These are phyloP conservation scores for Selenia dentaria DNA, from an alignment of 2,888 invertebrate genomes.

Conservation along the genomic window DNA sequence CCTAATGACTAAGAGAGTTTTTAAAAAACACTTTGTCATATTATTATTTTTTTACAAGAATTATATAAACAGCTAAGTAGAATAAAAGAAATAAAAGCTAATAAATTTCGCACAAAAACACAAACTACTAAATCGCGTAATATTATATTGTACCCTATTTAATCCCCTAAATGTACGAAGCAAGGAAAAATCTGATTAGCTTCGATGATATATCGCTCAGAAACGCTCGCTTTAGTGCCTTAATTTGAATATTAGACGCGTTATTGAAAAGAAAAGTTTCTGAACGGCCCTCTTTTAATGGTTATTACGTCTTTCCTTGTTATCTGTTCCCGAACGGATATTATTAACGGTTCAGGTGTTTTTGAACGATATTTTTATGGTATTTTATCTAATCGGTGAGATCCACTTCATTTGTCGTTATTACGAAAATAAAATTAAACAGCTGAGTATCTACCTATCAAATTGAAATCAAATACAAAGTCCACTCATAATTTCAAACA, in stretches of 20 bases:
- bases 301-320: slow-evolving; percentile 75
- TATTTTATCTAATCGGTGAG: slow-evolving; percentile 10
- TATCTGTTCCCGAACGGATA: slow-evolving; percentile 50
- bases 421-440: too few species aligned
- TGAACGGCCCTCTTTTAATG: slow-evolving; percentile 79
- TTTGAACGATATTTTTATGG: slow-evolving; percentile 23
- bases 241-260: slow-evolving; percentile 84
- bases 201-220: slow-evolving; percentile 77
- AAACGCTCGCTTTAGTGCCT: slow-evolving; percentile 75
- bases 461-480: too few species aligned
- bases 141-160: slow-evolving; percentile 27
- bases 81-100: slow-evolving; percentile 3
- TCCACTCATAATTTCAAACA: too few species aligned
- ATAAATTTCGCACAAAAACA: slow-evolving; percentile 25
- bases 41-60: too few species aligned
- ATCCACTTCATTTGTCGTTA: slow-evolving; percentile 3
- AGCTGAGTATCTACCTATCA: too few species aligned
- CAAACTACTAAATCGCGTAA: slow-evolving; percentile 35
- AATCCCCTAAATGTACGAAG: slow-evolving; percentile 37
- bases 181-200: slow-evolving; percentile 46
- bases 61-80: too few species aligned
- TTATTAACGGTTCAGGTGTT: slow-evolving; percentile 51
- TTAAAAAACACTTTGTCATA: too few species aligned
- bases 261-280: slow-evolving; percentile 83
- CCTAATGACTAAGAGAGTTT: too few species aligned